Base-by-base conservation (phyloP, 2,888 invertebrate genomes). In the Cephus pulcher region DNA sequence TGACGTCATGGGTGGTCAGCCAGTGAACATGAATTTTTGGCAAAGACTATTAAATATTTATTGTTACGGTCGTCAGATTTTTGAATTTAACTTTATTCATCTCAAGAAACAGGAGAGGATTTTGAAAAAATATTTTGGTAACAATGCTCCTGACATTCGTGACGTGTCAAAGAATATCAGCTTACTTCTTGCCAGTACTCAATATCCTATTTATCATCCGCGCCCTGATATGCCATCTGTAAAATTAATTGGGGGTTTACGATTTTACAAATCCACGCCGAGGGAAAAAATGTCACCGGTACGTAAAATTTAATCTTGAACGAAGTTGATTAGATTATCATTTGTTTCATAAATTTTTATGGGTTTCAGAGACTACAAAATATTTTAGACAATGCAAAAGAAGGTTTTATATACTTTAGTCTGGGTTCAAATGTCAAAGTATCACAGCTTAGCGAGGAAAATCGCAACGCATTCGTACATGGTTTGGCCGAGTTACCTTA, bases 351-450 rank as follows among this genome's bases (percentile, higher is more conserved):
- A 0, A 23, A 56, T 23, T 23, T 9, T 1, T 9, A 56, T 56
- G 40, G 23, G 9, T 56, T 56, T 23, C 40, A 56, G 40, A 56
- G 9, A 23, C 23, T 56, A 4, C 0, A 56, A 23, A 35, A 73
- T 11, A 78, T 84, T 35, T 15, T 88, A 30, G 82, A 84, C 32
- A 74, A 80, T n/a, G 82, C 86, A 9, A 78, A 69, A 0, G 35
- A 83, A n/a, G 88, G 87, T 11, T 85, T 87, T 35, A 82, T 88
- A 33, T 88, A 83, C 30, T 81, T 88, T 9, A 86, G 84, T 75
- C 68, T 88, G 69, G 87, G 88, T 1, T 77, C 82, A 4, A 85
- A 81, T 73, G 35, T 80, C 23, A 75, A 76, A 6, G 78, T 83
- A 33, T 69, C 76, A 1, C 3, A 73, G 15, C 68, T 69, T 11